A percentile compares a stretch with the other conserved stretches of the same genome.
Evolutionary conservation across 2,888 invertebrate genomes (phyloP).

Genomic region (Steinernema scapterisci): DNA sequence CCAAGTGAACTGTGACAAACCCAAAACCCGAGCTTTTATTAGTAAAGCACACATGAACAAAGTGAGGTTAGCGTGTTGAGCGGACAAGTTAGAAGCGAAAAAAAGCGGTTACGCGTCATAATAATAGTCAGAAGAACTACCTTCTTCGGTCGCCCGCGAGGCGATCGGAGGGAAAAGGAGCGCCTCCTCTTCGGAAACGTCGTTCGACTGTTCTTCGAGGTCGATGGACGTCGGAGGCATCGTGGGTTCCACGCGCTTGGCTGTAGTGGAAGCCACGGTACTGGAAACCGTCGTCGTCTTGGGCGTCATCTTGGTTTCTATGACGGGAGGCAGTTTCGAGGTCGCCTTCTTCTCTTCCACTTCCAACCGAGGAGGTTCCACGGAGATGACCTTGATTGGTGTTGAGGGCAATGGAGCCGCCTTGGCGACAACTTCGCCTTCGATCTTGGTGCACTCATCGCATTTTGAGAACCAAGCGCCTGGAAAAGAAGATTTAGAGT

Average conservation of each 20-base stretch:
- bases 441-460: constrained; percentile 51
- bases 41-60: neutral
- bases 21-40: neutral
- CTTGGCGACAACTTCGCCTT: constrained; percentile 37
- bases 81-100: neutral
- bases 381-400: constrained; percentile 38
- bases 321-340: neutral
- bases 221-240: constrained; percentile 28
- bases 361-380: neutral
- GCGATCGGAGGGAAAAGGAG: constrained; percentile 29
- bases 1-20: neutral
- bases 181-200: neutral
- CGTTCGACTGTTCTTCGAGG: constrained; percentile 4
- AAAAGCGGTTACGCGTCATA: constrained; percentile 11
- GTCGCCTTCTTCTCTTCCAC: constrained; percentile 24
- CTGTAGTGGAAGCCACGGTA: neutral
- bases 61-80: constrained; percentile 22
- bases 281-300: neutral
- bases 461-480: constrained; percentile 37
- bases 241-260: neutral
- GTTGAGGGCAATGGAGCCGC: constrained; percentile 1
- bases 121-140: constrained; percentile 16
- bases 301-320: constrained; percentile 16
- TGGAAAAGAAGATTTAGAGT: neutral
- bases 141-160: constrained; percentile 20